Conservation (phyloP, 64 coral and sea anemone genomes). For the Orbicella faveolata region DNA sequence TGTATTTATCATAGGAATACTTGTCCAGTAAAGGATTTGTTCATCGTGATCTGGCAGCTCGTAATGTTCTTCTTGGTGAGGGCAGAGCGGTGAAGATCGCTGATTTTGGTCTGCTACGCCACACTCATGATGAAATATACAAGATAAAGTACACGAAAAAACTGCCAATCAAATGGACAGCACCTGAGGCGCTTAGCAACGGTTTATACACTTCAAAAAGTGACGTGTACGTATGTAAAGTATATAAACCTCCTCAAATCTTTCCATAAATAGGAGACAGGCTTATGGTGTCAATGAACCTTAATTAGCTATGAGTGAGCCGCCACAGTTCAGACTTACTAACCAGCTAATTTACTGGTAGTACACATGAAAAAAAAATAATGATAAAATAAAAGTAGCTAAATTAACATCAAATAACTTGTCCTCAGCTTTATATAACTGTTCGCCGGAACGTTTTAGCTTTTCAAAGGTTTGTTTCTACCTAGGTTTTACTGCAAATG, state of each 20-base stretch:
- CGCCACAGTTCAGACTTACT: too few relatives aligned
- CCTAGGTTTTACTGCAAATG: too few relatives aligned
- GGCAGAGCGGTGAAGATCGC: constrained; percentile 62
- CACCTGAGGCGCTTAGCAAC: constrained; percentile 59
- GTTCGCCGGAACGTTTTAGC: too few relatives aligned
- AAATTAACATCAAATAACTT: too few relatives aligned
- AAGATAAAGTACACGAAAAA: constrained; percentile 31
- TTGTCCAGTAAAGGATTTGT: constrained; percentile 54
- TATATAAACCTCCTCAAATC: not conserved
- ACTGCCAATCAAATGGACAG: constrained; percentile 72
- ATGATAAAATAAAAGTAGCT: too few relatives aligned
- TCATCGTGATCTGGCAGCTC: constrained; percentile 64
- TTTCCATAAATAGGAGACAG: not conserved
- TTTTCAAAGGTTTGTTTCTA: too few relatives aligned
- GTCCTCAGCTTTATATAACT: too few relatives aligned
- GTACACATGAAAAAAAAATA: too few relatives aligned
- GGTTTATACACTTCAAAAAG: constrained; percentile 56
- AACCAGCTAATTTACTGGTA: too few relatives aligned
- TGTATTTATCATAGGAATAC: constrained; percentile 33
- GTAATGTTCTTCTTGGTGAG: constrained; percentile 76
- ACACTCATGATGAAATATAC: constrained; percentile 59
- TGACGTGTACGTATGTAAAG: constrained; percentile 56
- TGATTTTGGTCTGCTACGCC: constrained; percentile 71
- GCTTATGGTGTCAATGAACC: too few relatives aligned
- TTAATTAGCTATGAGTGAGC: too few relatives aligned